These are phyloP conservation scores for Chamaea fasciata DNA, from an alignment of 2,113 vertebrate genomes.

Conservation along the genomic window DNA sequence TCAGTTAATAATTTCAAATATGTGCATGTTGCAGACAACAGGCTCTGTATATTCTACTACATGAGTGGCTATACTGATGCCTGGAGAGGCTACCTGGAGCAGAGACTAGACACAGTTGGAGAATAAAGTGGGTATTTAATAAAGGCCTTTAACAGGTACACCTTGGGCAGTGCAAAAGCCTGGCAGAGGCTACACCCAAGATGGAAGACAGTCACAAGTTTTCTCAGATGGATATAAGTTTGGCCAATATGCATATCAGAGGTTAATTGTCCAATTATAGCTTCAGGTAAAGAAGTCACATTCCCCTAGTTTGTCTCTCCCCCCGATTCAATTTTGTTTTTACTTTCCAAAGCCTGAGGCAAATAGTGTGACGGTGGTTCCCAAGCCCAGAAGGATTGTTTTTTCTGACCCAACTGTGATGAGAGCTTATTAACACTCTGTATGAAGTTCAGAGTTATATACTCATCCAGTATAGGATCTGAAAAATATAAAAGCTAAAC, in stretches of 20 bases:
- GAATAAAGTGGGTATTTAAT: background rate
- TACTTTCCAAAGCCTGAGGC: background rate
- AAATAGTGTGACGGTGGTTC: background rate
- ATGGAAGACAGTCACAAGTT: background rate
- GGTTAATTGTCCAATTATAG: background rate
- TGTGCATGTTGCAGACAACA: background rate
- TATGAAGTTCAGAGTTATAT: too few relatives aligned
- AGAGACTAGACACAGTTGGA: background rate
- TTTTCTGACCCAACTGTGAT: background rate
- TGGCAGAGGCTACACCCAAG: background rate
- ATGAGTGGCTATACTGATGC: background rate
- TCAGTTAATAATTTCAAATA: background rate
- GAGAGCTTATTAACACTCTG: background rate
- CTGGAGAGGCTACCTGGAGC: background rate
- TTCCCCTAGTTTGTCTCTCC: background rate
- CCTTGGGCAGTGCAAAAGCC: background rate
- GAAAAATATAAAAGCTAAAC: background rate
- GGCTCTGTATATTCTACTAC: accelerated
- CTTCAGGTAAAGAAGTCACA: background rate
- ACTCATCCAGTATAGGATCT: background rate
- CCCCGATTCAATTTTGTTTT: background rate
- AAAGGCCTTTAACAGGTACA: background rate
- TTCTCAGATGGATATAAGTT: background rate
- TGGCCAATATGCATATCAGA: background rate
- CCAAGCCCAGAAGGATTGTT: background rate